Conservation (phyloP, 2,113 vertebrate genomes). For the Prietella phreatophila region DNA sequence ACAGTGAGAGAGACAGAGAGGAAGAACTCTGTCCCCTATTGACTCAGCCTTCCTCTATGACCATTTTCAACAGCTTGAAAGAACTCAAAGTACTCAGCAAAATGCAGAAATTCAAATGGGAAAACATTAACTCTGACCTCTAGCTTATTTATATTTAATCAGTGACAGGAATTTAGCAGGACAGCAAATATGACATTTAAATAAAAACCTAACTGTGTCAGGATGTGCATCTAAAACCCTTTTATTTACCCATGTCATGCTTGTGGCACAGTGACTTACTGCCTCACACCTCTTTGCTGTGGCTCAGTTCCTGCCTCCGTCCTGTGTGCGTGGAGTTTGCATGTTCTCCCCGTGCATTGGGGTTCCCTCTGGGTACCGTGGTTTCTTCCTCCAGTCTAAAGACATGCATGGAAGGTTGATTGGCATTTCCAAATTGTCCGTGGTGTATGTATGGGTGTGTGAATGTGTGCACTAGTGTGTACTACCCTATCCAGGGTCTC, state of each 20-base stretch:
- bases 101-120: neutral
- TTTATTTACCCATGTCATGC: neutral
- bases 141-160: neutral
- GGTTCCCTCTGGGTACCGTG: no score
- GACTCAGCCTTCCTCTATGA: neutral
- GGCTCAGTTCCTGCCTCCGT: no score
- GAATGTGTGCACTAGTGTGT: no score
- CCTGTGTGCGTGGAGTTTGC: no score
- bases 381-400: no score
- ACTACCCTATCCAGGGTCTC: no score
- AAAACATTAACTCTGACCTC: neutral
- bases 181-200: neutral
- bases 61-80: neutral
- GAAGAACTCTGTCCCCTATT: neutral
- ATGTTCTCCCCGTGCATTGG: no score
- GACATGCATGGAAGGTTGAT: no score
- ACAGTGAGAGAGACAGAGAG: slow-evolving; percentile 1
- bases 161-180: neutral
- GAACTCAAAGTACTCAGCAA: neutral
- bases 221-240: neutral
- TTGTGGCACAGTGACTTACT: no score
- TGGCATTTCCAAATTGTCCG: no score
- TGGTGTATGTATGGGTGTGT: no score
- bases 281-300: no score
- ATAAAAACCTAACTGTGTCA: neutral